Evolutionary conservation across 2,113 vertebrate genomes (phyloP), one percentile per base, ranked within the genome.

Genomic region (Pyxicephalus adspersus): DNA sequence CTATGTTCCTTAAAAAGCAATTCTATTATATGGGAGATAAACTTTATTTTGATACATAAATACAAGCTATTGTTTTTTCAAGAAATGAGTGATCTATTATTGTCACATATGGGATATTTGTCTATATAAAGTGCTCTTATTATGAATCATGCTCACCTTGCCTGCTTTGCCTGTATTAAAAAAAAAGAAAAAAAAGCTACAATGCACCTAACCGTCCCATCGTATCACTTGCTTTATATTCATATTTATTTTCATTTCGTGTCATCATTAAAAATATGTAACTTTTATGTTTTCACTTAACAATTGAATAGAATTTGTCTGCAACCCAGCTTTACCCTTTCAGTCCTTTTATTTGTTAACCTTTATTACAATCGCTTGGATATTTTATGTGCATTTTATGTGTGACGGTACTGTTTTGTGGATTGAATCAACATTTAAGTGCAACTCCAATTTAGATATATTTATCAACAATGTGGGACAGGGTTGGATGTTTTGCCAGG

Each of bases 41-140:
- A 17, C 31, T 76, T 61, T 76, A 76, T 76, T 76, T 76, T 76
- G 73, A 64, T 76, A 76, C 38, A 76, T 74, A 76, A 64, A 63
- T 76, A 63, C 50, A 63, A 74, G 54, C 54, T 76, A 76, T 50
- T 76, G 29, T 61, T 60, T 75, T 50, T 74, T 75, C 72, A 75
- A 61, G 29, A 61, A 31, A 31, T 61, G 73, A 63, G 73, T 63
- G 31, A 51, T 74, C 71, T 74, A 31, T 38, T 76, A 38, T 76
- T 76, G 57, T 76, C 31, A 50, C n/a, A 25, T 51, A 38, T 76
- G 57, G 57, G 57, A 64, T 51, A 51, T 76, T 60, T 20, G 34
- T 76, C 57, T 63, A 75, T 75, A 74, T 75, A 51, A 76, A 76
- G 73, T 76, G 73, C 73, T 76, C 73, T 76, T 76, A 76, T 76